Evolutionary conservation across 2,797 vertebrate species (phyloP), one percentile per base, ranked within the genome.

Genomic region (Liparis tanakae): DNA sequence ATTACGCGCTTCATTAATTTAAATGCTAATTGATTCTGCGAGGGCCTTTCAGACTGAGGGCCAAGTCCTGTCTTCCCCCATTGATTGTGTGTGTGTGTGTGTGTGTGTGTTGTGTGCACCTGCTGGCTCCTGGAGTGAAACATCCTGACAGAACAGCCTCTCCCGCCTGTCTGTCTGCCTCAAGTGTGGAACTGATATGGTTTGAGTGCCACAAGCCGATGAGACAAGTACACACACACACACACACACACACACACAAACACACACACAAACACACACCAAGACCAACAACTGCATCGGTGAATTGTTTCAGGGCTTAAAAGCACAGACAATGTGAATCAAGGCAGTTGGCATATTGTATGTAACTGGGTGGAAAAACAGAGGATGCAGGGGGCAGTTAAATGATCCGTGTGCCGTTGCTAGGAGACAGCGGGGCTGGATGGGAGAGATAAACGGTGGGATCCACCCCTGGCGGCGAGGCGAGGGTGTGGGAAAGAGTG

Each of bases 361-460:
- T 73, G 76, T 64, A 69, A 72, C 69, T 79, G 76, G 61, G 50
- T 72, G 80, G 86, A 77, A 79, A 80, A 78, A 77, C 75, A 73
- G 74, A 91, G 80, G 84, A 91, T 89, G 78, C 76, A 83, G 82
- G 87, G 87, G 87, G 88, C 86, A 88, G 90, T 89, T 89, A 89
- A 93, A 94, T 93, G 92, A 90, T 93, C 92, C 83, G 12, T 92
- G 90, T 84, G 86, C 88, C 84, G 97, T 99, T 99, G 98, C 98
- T 96, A 97, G 83, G 98, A 96, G 96, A 99, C 97, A 63, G 34
- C 4, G 25, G 65, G 94, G 92, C 96, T 98, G 97, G 96, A 93
- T 95, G 91, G 68, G 93, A 85, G 96, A 96, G 97, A 99, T 98
- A 98, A 98, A 93, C 89, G 90, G 69, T 81, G 86, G 93, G 95